Evolutionary conservation across 2,888 invertebrate genomes (phyloP), one percentile per base, ranked within the genome.

Genomic region (Acrocera orbiculus): DNA sequence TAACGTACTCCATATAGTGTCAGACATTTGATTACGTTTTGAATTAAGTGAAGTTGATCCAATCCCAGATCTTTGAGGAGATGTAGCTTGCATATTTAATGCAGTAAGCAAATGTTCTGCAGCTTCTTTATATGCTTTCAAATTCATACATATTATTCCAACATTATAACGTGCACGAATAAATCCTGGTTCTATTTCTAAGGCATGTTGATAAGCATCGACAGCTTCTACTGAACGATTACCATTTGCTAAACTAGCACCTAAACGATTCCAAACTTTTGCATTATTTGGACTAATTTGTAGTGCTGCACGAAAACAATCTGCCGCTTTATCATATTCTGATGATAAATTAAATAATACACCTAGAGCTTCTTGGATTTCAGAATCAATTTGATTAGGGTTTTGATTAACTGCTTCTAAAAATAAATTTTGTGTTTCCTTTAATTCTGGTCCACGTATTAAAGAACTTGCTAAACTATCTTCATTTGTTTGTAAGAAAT

Each of bases 91-190:
- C 57, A 92, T 80, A 58, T 89, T 92, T 23, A 98, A 62, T 1
- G 95, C 93, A 4, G 80, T 78, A 30, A 96, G 58, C 48, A 98
- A 80, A 64, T 98, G 96, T 56, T 95, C 93, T 10, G 83, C 86
- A 5, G 96, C 93, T 63, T 96, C 83, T 51, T 78, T 90, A 53
- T 95, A 82, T 27, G 90, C 89, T 46, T 82, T 79, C 28, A 98
- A 69, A 61, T 95, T 95, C 62, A 96, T 86, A 54, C 96, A 98
- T 38, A 92, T 89, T 35, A 98, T 93, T 16, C 95, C 96, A 37
- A 98, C 79, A 64, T 98, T 98, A 56, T 93, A 98, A 39, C 98
- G 70, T 6, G 95, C 93, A 38, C 98, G 69, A 41, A 98, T 89
- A 58, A 89, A 98, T 3, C 95, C 95, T 5, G 98, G 98, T 40